A percentile compares a stretch with the other conserved stretches of the same genome.
phyloP scores from a whole-genome alignment of 2,113 vertebrate species.

The Forbesichthys agassizii region DNA sequence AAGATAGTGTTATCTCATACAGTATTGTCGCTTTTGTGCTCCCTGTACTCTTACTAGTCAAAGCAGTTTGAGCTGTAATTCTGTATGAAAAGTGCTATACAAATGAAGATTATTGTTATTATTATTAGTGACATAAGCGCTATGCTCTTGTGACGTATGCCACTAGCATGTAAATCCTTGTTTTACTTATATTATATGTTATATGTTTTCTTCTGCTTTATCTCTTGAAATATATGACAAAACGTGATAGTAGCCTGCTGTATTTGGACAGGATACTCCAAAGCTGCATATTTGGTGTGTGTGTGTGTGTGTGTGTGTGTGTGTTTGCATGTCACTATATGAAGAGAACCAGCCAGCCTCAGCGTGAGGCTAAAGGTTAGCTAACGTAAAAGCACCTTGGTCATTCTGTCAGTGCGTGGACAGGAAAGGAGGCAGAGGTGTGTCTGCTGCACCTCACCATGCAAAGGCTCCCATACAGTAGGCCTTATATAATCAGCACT shows the following conservation, averaged over 20 bases:
- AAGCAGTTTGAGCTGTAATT: too few species aligned
- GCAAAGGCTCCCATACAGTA: not conserved
- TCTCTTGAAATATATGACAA: not conserved
- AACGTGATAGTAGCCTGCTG: too few species aligned
- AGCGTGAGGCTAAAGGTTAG: too few species aligned
- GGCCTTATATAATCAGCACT: not conserved
- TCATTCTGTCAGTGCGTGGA: conserved; percentile 3
- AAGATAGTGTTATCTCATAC: too few species aligned
- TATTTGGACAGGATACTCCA: too few species aligned
- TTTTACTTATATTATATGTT: conserved; percentile 17
- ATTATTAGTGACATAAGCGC: conserved; percentile 29
- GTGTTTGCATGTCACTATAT: not conserved
- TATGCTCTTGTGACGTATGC: not conserved
- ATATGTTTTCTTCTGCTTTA: conserved; percentile 28
- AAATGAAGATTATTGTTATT: too few species aligned
- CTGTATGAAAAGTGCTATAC: too few species aligned
- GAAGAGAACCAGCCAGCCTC: not conserved
- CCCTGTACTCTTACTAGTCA: too few species aligned
- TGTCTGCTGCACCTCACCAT: not conserved
- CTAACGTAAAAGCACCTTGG: too few species aligned
- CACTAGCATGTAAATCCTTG: conserved; percentile 13
- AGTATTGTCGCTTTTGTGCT: too few species aligned
- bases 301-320: not conserved
- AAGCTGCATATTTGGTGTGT: conserved; percentile 12
- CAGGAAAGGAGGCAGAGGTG: not conserved